These are phyloP conservation scores for Tympanoctomys barrerae DNA, from an alignment of 2,797 vertebrate species.

Conservation along the genomic window DNA sequence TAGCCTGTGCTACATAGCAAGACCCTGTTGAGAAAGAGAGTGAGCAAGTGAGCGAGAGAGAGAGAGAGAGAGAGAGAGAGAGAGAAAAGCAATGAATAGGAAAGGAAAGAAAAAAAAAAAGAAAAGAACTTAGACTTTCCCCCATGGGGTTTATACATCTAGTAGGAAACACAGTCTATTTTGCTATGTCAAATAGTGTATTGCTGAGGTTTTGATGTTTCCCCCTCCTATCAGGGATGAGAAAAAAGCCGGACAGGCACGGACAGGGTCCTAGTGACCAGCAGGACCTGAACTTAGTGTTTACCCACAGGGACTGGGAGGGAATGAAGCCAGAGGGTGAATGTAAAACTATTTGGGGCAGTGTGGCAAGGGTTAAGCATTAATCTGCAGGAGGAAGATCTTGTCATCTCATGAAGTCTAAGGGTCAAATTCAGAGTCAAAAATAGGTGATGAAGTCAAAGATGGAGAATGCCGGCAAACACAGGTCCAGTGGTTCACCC, in stretches of 20 bases:
- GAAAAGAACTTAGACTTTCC: neutral
- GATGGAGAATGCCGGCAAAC: neutral
- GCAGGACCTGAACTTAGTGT: neutral
- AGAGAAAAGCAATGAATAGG: too few relatives aligned
- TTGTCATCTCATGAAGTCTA: constrained; percentile 61
- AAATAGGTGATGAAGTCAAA: constrained; percentile 69
- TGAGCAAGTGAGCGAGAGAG: too few relatives aligned
- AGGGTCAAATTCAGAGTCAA: constrained; percentile 61
- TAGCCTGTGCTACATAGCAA: neutral
- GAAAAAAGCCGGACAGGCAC: neutral
- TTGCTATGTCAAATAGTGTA: neutral
- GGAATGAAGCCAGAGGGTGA: constrained; percentile 16
- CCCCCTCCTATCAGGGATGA: neutral
- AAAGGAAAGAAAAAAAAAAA: neutral
- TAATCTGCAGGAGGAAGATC: constrained; percentile 66
- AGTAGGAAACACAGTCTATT: constrained; percentile 32
- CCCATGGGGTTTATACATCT: neutral
- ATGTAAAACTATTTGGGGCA: constrained; percentile 37
- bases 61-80: too few relatives aligned
- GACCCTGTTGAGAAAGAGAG: neutral
- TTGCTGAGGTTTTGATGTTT: constrained; percentile 49
- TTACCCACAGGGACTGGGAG: constrained; percentile 25
- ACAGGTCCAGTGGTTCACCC: neutral
- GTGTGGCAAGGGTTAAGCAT: constrained; percentile 58
- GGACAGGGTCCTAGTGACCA: neutral